Conservation (phyloP, 2,888 invertebrate genomes). For the Pediacus dermestoides region DNA sequence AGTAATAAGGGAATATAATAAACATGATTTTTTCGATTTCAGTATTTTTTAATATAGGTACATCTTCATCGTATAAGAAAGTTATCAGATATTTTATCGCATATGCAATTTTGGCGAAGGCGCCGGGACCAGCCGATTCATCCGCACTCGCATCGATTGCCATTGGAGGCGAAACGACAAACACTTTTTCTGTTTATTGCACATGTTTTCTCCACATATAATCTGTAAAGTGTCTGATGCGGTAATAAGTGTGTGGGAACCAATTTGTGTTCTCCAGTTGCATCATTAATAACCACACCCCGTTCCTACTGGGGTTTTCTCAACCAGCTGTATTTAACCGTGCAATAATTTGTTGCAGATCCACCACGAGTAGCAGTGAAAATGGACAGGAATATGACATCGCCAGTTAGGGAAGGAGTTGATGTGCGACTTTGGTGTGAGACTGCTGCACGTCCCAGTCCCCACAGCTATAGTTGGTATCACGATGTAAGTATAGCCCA, state of each 20-base stretch:
- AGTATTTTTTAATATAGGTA: no score
- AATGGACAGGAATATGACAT: conserved; percentile 59
- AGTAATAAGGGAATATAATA: no score
- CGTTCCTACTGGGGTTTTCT: background rate
- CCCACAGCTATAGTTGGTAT: conserved; percentile 73
- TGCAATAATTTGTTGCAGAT: conserved; percentile 59
- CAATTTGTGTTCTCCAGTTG: conserved; percentile 12
- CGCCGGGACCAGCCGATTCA: no score
- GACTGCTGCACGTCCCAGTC: conserved; percentile 72
- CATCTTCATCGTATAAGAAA: no score
- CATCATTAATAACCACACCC: conserved; percentile 8
- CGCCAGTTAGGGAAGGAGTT: conserved; percentile 62
- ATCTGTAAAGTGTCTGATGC: no score
- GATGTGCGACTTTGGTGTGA: conserved; percentile 75
- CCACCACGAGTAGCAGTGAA: conserved; percentile 72
- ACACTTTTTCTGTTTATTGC: background rate
- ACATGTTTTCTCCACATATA: background rate
- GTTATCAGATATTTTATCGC: no score
- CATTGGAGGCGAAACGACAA: no score
- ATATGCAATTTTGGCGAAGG: no score
- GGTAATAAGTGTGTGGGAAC: conserved; percentile 14
- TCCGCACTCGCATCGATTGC: no score
- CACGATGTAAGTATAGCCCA: conserved; percentile 78
- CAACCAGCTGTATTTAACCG: background rate
- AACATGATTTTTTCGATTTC: no score